phyloP scores from a whole-genome alignment of 2,113 vertebrate genomes.

The Cyprinodon variegatus region DNA sequence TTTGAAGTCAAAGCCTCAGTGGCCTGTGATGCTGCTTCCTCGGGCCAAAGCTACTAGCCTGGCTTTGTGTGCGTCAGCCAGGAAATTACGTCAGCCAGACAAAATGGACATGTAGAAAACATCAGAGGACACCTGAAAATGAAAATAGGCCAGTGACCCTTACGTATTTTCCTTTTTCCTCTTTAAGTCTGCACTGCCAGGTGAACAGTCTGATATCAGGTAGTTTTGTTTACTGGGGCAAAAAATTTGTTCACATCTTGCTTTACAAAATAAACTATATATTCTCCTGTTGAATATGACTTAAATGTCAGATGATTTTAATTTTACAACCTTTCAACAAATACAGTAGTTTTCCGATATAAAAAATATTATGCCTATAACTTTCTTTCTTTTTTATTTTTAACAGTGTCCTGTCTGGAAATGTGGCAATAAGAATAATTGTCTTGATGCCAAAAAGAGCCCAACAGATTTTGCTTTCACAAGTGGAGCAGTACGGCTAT shows the following conservation, averaged over 20 bases:
- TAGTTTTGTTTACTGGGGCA: not conserved
- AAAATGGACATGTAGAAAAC: constrained; percentile 34
- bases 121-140: constrained; percentile 42
- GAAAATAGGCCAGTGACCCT: constrained; percentile 38
- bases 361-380: too few relatives aligned
- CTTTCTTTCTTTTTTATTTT: too few relatives aligned
- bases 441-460: too few relatives aligned
- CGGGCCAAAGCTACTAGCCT: constrained; percentile 41
- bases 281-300: not conserved
- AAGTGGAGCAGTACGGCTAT: too few relatives aligned
- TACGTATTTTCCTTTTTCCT: constrained; percentile 1
- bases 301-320: not conserved
- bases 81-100: constrained; percentile 32
- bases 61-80: constrained; percentile 38
- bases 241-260: not conserved
- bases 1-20: constrained; percentile 57
- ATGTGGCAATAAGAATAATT: not conserved
- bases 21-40: constrained; percentile 44
- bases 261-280: not conserved
- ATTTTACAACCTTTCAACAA: not conserved
- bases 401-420: not conserved
- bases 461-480: too few relatives aligned
- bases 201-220: not conserved
- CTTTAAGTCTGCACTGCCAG: not conserved
- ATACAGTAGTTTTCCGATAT: not conserved